Conservation (phyloP, 2,797 vertebrate genomes). For the Tenualosa ilisha region DNA sequence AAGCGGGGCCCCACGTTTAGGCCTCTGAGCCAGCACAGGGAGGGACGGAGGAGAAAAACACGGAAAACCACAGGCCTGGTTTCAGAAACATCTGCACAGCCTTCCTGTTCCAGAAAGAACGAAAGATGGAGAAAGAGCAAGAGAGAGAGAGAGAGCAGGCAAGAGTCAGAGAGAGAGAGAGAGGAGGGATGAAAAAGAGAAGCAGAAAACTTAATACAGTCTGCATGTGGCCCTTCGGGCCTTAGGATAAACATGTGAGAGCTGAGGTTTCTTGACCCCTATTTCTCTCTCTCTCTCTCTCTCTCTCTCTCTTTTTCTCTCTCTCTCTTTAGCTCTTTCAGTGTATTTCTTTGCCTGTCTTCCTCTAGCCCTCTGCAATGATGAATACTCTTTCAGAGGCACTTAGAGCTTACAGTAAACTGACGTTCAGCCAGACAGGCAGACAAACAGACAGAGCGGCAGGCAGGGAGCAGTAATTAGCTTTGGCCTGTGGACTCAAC, state of each 20-base stretch:
- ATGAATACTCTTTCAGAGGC: conserved; percentile 64
- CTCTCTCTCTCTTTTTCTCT: neutral
- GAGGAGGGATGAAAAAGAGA: conserved; percentile 1
- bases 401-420: conserved; percentile 37
- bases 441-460: conserved; percentile 46
- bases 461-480: conserved; percentile 3
- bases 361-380: conserved; percentile 60
- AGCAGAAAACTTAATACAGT: conserved; percentile 66
- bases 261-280: conserved; percentile 23
- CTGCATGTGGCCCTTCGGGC: conserved; percentile 67
- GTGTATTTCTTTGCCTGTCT: conserved; percentile 25
- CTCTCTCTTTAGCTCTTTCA: neutral
- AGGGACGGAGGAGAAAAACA: conserved; percentile 68
- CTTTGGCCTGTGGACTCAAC: neutral
- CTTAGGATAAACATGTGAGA: conserved; percentile 44
- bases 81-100: conserved; percentile 74
- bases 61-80: conserved; percentile 68
- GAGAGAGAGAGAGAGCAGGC: neutral
- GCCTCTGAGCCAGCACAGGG: conserved; percentile 64
- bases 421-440: conserved; percentile 64
- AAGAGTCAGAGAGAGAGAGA: neutral
- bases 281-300: neutral
- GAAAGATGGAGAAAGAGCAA: conserved; percentile 24
- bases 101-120: conserved; percentile 67
- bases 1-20: conserved; percentile 45